Evolutionary conservation across 30 jellyfish, hydroid and myxozoan species (phyloP).

Genomic region (Hydra vulgaris): DNA sequence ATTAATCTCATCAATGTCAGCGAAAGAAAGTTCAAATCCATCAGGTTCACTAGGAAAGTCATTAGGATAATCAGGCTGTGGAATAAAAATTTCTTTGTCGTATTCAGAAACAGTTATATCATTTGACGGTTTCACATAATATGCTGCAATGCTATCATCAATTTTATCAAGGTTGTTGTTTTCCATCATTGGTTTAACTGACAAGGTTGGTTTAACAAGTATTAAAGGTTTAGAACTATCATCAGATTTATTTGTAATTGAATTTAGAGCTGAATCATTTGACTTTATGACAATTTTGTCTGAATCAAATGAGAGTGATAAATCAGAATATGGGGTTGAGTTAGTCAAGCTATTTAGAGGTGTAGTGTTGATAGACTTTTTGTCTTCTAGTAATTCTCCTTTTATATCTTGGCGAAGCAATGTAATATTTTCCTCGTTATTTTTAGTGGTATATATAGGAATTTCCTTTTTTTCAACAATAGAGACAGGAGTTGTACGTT

Average conservation of each 20-base stretch:
- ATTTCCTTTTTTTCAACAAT: constrained; percentile 4
- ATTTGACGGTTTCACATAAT: neutral
- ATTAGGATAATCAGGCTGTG: neutral
- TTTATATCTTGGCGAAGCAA: neutral
- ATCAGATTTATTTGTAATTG: neutral
- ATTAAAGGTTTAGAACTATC: neutral
- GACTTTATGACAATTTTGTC: neutral
- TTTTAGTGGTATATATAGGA: neutral
- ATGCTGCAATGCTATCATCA: neutral
- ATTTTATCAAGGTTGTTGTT: neutral
- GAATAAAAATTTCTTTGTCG: neutral
- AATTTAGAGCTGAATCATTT: neutral
- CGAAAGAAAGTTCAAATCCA: constrained; percentile 45
- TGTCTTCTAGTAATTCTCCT: no score
- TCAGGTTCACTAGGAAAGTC: constrained; percentile 26
- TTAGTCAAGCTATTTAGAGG: no score
- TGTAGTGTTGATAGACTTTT: constrained; percentile 8
- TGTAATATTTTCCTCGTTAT: neutral
- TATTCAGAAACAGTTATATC: neutral
- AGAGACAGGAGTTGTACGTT: constrained; percentile 25
- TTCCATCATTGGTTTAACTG: neutral
- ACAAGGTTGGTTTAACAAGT: neutral
- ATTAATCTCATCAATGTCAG: constrained; percentile 82
- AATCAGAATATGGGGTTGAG: neutral
- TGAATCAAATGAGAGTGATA: neutral